These are phyloP conservation scores for Drosophila tropicalis DNA, from an alignment of 1,140 invertebrate genomes.

Conservation along the genomic window DNA sequence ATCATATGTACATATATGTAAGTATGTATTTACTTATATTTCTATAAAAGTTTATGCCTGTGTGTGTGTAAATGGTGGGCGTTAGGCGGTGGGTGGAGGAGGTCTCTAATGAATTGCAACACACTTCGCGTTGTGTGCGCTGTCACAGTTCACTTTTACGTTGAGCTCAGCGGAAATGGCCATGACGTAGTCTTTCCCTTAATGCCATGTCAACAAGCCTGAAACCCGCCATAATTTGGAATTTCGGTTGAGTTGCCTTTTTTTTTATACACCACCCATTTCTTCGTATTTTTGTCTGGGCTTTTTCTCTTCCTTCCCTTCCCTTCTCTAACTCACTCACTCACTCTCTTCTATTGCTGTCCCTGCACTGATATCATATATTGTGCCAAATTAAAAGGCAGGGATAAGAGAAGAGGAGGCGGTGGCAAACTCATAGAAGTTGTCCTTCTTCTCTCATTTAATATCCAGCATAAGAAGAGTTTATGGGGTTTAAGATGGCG, in stretches of 20 bases:
- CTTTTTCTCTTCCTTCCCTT: not conserved
- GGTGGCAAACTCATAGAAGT: not conserved
- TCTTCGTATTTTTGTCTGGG: not conserved
- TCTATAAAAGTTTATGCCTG: not conserved
- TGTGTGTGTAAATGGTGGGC: not conserved
- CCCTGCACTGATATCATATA: slow-evolving; percentile 6
- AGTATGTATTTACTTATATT: slow-evolving; percentile 26
- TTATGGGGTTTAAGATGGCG: too few relatives aligned
- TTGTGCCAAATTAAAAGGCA: slow-evolving; percentile 20
- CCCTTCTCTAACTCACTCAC: not conserved
- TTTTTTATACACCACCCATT: not conserved
- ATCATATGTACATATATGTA: not conserved
- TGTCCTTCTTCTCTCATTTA: not conserved
- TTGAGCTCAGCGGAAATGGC: slow-evolving; percentile 53
- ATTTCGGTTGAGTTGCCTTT: slow-evolving; percentile 14
- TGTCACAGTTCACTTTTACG: slow-evolving; percentile 61
- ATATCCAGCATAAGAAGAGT: not conserved
- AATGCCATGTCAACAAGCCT: slow-evolving; percentile 42
- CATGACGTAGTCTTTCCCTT: slow-evolving; percentile 27
- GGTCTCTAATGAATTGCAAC: slow-evolving; percentile 75
- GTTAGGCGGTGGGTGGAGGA: slow-evolving; percentile 10
- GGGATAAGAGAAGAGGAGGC: not conserved
- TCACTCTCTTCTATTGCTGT: not conserved
- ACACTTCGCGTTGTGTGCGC: slow-evolving; percentile 36
- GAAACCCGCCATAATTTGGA: slow-evolving; percentile 27